phyloP scores from a whole-genome alignment of 2,888 invertebrate genomes.

The Hydriomena furcata region DNA sequence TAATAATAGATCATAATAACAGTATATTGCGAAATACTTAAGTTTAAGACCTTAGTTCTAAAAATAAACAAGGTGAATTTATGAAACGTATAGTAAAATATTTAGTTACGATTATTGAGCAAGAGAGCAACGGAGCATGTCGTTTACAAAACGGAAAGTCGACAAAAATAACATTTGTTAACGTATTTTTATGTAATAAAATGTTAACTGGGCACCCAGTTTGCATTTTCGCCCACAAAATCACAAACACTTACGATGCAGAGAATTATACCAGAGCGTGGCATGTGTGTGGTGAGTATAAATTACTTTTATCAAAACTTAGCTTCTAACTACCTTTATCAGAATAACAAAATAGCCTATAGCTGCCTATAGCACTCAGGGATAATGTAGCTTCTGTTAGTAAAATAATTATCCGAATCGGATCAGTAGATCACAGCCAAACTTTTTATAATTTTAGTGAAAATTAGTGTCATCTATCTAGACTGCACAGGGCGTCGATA shows the following conservation, averaged over 20 bases:
- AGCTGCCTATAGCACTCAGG: too few species aligned
- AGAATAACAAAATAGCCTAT: too few species aligned
- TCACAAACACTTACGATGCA: conserved; percentile 1
- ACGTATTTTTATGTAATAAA: conserved; percentile 27
- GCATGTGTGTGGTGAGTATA: too few species aligned
- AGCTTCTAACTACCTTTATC: too few species aligned
- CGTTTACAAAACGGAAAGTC: conserved; percentile 32
- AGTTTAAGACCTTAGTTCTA: conserved; percentile 28
- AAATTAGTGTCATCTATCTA: too few species aligned
- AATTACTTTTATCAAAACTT: too few species aligned
- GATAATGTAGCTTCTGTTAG: too few species aligned
- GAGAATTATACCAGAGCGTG: too few species aligned
- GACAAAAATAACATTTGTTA: conserved; percentile 28
- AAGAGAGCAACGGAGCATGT: conserved; percentile 32
- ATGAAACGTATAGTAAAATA: conserved; percentile 33
- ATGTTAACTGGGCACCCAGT: conserved; percentile 8
- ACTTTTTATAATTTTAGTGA: too few species aligned
- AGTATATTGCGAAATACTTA: conserved; percentile 21
- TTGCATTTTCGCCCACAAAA: not conserved
- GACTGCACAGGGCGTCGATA: too few species aligned
- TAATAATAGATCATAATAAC: conserved; percentile 14
- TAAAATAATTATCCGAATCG: too few species aligned
- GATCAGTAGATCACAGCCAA: too few species aligned
- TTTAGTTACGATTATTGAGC: conserved; percentile 31
- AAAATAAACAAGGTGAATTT: conserved; percentile 31